Conservation (phyloP, 2,797 vertebrate genomes). For the Heterohyrax brucei region DNA sequence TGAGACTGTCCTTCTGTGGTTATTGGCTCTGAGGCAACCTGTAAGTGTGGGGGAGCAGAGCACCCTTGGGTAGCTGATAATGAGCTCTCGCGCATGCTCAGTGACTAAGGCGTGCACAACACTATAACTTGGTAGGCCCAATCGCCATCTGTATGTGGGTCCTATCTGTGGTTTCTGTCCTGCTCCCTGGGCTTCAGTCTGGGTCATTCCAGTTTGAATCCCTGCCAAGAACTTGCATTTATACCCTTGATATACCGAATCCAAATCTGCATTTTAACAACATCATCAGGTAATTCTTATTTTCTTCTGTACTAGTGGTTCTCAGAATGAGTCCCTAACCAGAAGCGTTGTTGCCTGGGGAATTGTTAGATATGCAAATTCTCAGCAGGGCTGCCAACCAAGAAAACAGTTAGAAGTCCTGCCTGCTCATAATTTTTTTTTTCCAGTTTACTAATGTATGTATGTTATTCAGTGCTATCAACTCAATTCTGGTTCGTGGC, state of each 20-base stretch:
- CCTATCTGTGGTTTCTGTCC: slow-evolving; percentile 11
- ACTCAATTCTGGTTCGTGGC: too few species aligned
- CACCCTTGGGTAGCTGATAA: neutral
- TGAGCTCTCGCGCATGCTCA: neutral
- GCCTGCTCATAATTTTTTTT: neutral
- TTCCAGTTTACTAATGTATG: neutral
- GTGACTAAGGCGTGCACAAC: neutral
- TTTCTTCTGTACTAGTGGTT: too few species aligned
- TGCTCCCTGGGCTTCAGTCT: neutral
- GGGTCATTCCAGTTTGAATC: too few species aligned
- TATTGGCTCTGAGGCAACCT: slow-evolving; percentile 45
- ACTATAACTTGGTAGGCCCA: neutral
- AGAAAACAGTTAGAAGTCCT: too few species aligned
- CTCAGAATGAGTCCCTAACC: too few species aligned
- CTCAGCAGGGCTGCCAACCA: too few species aligned
- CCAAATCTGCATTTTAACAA: too few species aligned
- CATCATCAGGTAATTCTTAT: too few species aligned
- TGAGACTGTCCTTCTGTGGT: neutral
- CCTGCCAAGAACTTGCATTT: too few species aligned
- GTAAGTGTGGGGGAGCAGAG: neutral
- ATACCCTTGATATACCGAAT: too few species aligned
- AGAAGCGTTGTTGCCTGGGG: too few species aligned
- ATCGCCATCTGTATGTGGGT: neutral
- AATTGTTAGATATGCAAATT: too few species aligned
- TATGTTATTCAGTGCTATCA: neutral